Evolutionary conservation across 2,888 invertebrate genomes (phyloP), one percentile per base, ranked within the genome.

Genomic region (Odontocerum albicorne): DNA sequence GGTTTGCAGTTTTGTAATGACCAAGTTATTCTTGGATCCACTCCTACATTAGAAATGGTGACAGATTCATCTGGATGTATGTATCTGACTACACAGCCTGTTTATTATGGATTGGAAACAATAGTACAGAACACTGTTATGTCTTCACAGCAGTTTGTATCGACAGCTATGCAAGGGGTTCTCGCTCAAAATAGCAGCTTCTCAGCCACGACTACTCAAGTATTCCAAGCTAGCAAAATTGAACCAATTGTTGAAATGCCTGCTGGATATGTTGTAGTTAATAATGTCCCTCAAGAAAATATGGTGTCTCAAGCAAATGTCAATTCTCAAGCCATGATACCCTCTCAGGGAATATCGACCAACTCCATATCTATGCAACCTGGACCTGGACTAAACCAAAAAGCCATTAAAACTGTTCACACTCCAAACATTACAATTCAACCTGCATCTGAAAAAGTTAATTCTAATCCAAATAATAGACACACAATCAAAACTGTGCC

Each of bases 81-180:
- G 72, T 79, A 84, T 65, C 67, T 84, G 51, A 77, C 84, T 1
- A 85, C 85, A 12, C 88, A 88, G 64, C 90, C 90, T 3, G 85
- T 91, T 65, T 90, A 89, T 65, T 90, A 90, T 64, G 90, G 90
- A 1, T 75, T 91, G 60, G 91, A 92, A 72, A 91, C 91, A 0
- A 90, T 91, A 49, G 91, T 92, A 2, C 90, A 90, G 70, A 92
- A 91, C 66, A 91, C 91, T 3, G 90, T 91, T 0, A 90, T 91
- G 90, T 89, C 89, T n/a, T 90, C 90, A 16, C 90, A 90, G 67
- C 91, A 91, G 66, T 90, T 90, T 67, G 85, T 91, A 12, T 87
- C 90, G 2, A 88, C 88, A 1, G 85, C 89, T 3, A 86, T 90
- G 77, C 89, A 88, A 58, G 90, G 90, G 38, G 86, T 90, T 2